Percentiles rank a stretch among this genome's conserved stretches.
Conservation (phyloP, 2,888 invertebrate genomes). For the Graphium colonna region DNA sequence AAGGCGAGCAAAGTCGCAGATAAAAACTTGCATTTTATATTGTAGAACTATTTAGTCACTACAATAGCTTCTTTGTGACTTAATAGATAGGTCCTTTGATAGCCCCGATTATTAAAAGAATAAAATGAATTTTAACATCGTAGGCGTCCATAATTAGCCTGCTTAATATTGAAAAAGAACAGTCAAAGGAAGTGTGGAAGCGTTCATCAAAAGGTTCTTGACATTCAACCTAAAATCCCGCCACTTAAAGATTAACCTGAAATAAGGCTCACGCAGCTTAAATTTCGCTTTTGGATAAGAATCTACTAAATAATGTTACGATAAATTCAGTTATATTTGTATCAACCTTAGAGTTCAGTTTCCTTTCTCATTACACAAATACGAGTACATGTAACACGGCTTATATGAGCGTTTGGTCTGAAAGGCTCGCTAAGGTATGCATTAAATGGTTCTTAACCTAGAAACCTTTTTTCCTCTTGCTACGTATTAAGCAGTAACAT, state of each 20-base stretch:
- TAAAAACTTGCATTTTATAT: no score
- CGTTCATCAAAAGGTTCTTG: background rate
- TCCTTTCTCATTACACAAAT: background rate
- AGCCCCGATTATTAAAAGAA: no score
- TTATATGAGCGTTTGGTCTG: background rate
- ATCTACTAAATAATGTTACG: background rate
- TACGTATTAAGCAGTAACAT: background rate
- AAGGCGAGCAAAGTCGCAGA: no score
- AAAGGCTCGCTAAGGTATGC: background rate
- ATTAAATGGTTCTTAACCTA: conserved; percentile 14
- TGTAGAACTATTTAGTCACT: no score
- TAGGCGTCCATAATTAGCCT: no score
- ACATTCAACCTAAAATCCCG: background rate
- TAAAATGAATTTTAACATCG: no score
- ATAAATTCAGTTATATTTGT: background rate
- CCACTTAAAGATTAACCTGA: background rate
- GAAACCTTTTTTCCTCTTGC: conserved; percentile 1
- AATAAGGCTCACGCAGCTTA: background rate
- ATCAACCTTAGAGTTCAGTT: background rate
- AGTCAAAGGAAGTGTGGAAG: background rate
- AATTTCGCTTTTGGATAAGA: background rate
- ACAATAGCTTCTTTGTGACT: no score
- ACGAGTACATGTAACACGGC: background rate
- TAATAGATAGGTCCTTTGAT: no score
- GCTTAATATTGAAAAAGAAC: no score